These are phyloP conservation scores for Oryzias woworae DNA, from an alignment of 2,113 vertebrate genomes.

Conservation along the genomic window DNA sequence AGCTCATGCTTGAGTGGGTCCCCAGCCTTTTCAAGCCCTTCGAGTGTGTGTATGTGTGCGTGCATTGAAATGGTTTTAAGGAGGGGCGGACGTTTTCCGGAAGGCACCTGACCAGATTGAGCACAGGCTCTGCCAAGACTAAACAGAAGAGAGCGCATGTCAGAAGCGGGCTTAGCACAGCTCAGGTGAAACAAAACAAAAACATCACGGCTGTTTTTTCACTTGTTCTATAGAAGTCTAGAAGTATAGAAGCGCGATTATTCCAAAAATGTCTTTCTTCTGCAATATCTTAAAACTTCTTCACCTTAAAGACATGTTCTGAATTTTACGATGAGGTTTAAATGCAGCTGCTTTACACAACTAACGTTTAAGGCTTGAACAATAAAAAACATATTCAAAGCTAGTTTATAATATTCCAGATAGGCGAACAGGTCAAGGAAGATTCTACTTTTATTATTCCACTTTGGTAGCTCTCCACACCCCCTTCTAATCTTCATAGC, in stretches of 20 bases:
- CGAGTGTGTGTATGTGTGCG: constrained; percentile 47
- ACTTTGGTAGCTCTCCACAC: constrained; percentile 18
- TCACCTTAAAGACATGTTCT: constrained; percentile 7
- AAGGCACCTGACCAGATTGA: constrained; percentile 62
- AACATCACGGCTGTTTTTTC: not conserved
- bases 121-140: constrained; percentile 54
- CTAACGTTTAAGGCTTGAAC: constrained; percentile 39
- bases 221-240: too few relatives aligned
- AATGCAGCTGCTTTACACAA: constrained; percentile 14
- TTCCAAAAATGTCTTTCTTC: too few relatives aligned
- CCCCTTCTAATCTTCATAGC: constrained; percentile 26
- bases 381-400: constrained; percentile 25
- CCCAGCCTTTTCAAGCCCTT: constrained; percentile 52
- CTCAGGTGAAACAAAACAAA: constrained; percentile 5
- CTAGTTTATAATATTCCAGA: constrained; percentile 39
- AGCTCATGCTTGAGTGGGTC: constrained; percentile 10
- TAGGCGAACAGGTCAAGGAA: constrained; percentile 58
- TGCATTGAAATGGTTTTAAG: constrained; percentile 71
- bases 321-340: constrained; percentile 8
- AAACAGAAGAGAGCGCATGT: constrained; percentile 54
- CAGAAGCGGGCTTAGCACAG: constrained; percentile 16
- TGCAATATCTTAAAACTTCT: not conserved
- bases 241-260: too few relatives aligned
- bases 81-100: constrained; percentile 56
- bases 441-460: constrained; percentile 42